Evolutionary conservation across 2,113 vertebrate species (phyloP), one percentile per base, ranked within the genome.

Genomic region (Carassius gibelio): DNA sequence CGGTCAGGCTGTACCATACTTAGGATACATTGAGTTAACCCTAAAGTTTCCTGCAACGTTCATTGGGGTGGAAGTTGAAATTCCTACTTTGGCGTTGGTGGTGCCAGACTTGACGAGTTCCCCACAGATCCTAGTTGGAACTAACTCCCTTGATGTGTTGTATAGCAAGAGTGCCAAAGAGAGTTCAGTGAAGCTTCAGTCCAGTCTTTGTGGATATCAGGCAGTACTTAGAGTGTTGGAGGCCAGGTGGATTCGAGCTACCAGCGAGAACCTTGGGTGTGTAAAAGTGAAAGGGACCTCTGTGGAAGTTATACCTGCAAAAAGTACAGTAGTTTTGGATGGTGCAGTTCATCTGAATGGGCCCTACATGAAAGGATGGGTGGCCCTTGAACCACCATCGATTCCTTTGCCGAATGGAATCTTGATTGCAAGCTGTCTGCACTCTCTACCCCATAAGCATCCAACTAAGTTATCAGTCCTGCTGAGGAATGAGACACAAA

Each of bases 201-300:
- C 79, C 21, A 19, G 8, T 21, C 21, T n/a, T 3, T 30, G 66
- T 45, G 79, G 57, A 4, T 81, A 81, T 30, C 4, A 23, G 48
- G 59, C 61, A n/a, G 61, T 81, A 66, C 9, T 66, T 66, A 26
- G 30, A 66, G 62, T 81, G 14, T 26, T 66, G 62, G 62, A 66
- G 30, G 62, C 62, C 4, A 66, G 23, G 10, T 66, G 62, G 62
- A 66, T 10, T 30, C 62, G 30, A 30, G 23, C 62, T 10, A 30
- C 23, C 1, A 66, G 23, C 30, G 23, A 66, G 10, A 66, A 30
- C 14, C 59, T 68, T n/a, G 80, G 62, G 14, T 66, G 30, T 26
- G n/a, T 82, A 0, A 52, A 82, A n/a, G 23, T 68, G 3, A 61
- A 45, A 0, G 21, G n/a, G 26, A 23, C 68, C 21, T 50, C 19